Evolutionary conservation across 53 echinoderm and acorn worm genomes (phyloP).

Genomic region (Astropecten irregularis): DNA sequence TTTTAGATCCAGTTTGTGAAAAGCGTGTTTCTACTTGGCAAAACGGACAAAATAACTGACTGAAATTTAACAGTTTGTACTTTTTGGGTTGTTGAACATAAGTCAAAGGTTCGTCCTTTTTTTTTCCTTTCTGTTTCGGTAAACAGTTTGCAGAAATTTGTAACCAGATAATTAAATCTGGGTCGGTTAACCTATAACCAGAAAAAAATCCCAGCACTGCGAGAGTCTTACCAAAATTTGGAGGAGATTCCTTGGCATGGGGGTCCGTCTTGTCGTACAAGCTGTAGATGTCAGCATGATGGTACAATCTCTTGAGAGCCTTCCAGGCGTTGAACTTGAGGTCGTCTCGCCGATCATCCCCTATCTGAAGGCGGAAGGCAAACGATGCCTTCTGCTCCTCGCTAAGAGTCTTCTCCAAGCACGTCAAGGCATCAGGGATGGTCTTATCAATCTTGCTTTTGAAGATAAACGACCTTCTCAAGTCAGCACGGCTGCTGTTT

Average conservation of each 20-base stretch:
- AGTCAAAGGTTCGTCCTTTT: no score
- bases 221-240: conserved; percentile 35
- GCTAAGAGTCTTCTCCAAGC: conserved; percentile 32
- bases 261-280: conserved; percentile 27
- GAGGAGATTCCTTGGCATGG: background rate
- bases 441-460: conserved; percentile 27
- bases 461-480: background rate
- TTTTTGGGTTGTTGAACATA: no score
- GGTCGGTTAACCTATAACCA: no score
- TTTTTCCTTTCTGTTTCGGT: no score
- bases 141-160: no score
- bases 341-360: conserved; percentile 14
- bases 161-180: no score
- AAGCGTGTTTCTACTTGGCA: no score
- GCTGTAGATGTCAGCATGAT: conserved; percentile 12
- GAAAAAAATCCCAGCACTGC: no score
- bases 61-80: no score
- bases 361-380: conserved; percentile 36
- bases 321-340: conserved; percentile 37
- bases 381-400: conserved; percentile 23
- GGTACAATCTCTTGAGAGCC: conserved; percentile 24
- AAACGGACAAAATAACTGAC: no score
- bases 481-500: background rate
- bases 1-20: no score
- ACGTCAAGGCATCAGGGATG: conserved; percentile 25